phyloP scores from a whole-genome alignment of 2,888 invertebrate species.

The Arrhopalites spinosus region DNA sequence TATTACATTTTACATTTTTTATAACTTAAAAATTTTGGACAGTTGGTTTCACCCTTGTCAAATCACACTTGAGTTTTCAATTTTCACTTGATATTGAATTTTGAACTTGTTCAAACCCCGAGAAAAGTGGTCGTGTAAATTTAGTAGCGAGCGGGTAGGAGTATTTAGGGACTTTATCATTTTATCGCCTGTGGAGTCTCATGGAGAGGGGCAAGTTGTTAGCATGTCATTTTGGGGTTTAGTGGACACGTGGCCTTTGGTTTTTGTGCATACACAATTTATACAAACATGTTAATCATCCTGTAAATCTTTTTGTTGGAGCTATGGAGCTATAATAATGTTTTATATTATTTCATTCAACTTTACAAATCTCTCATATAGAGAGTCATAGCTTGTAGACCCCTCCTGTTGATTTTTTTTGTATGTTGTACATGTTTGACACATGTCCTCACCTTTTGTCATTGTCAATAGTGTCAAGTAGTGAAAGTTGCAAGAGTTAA shows the following conservation, averaged over 20 bases:
- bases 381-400: too few species aligned
- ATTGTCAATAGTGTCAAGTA: not conserved
- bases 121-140: not conserved
- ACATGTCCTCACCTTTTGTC: constrained; percentile 4
- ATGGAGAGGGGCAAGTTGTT: not conserved
- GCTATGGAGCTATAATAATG: not conserved
- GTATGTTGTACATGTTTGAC: constrained; percentile 11
- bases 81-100: too few species aligned
- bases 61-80: too few species aligned
- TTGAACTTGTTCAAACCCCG: too few species aligned
- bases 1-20: too few species aligned
- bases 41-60: too few species aligned
- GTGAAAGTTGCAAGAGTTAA: not conserved
- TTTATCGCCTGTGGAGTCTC: constrained; percentile 24
- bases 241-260: constrained; percentile 17
- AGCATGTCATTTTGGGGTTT: constrained; percentile 21
- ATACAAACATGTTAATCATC: constrained; percentile 4
- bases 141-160: too few species aligned
- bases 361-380: not conserved
- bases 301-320: not conserved
- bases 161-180: not conserved
- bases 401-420: not conserved
- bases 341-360: not conserved
- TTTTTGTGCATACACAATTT: not conserved
- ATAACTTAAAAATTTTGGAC: too few species aligned